A percentile compares a stretch with the other conserved stretches of the same genome.
Evolutionary conservation across 2,113 vertebrate genomes (phyloP).

Genomic region (Brachypodius melanocephalos): DNA sequence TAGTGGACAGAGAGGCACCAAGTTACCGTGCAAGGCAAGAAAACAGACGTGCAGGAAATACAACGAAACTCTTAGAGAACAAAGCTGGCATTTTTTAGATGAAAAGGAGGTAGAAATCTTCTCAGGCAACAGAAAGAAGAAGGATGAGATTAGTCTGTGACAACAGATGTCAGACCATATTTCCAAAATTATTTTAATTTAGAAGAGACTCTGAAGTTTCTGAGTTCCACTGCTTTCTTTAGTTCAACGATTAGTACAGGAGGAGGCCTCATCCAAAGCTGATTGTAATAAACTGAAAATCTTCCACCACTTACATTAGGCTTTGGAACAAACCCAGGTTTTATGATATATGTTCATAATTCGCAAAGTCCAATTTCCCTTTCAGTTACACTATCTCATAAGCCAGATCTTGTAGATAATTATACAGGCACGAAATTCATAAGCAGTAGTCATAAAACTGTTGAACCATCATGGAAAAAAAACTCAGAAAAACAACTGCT

Average conservation of each 20-base stretch:
- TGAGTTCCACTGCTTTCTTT: background rate
- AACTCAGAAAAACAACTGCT: background rate
- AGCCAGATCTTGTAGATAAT: background rate
- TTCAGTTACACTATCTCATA: background rate
- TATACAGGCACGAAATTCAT: rapidly evolving
- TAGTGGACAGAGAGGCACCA: background rate
- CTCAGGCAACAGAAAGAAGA: background rate
- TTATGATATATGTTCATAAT: background rate
- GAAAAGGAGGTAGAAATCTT: background rate
- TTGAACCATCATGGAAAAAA: background rate
- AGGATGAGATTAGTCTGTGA: background rate
- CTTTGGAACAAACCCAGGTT: background rate
- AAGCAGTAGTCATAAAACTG: background rate
- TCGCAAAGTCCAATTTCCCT: background rate
- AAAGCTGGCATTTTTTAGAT: background rate
- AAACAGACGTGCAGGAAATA: background rate
- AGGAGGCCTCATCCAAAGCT: background rate
- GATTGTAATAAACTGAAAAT: background rate
- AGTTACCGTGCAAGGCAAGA: background rate
- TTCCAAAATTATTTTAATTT: background rate
- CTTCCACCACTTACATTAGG: background rate
- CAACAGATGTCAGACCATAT: background rate
- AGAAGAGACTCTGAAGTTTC: background rate
- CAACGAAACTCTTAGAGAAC: background rate
- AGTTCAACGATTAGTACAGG: background rate